Evolutionary conservation across 2,888 invertebrate species (phyloP), one percentile per base, ranked within the genome.

Genomic region (Acrobasis consociella): DNA sequence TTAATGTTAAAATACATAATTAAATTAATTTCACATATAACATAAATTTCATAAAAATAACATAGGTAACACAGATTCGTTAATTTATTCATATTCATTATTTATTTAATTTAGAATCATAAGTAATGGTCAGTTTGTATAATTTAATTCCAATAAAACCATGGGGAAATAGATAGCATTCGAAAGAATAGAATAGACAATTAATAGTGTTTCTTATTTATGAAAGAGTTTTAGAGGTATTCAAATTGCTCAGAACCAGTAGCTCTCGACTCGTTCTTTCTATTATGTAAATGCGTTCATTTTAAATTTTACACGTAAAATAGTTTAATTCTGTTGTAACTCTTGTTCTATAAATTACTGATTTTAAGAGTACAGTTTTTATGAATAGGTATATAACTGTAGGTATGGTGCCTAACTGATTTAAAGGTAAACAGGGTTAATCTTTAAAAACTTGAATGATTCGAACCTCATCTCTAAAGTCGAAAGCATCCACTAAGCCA

Each of bases 401-500:
- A n/a, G n/a, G 39, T 39, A 9, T 22, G 22, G 22, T 22, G 3
- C 1, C 22, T 31, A 8, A n/a, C 1, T 0, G 31, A 31, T 31
- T 31, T 31, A 31, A 2, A 31, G 31, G 0, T 3, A 31, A 31
- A 31, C 31, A 31, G 31, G 31, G 31, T 31, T 2, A 31, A 31
- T 31, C 7, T 31, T 5, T 31, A 31, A 9, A 55, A 55, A 37
- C 5, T n/a, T 15, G 15, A 38, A 15, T 8, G 8, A 49, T 37
- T 16, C 60, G 13, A 63, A 96, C 94, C 80, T 95, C 95, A 81
- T 97, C 97, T 51, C 95, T 93, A 61, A 96, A 94, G 80, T 98
- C 98, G 78, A 98, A 99, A 11, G 97, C 95, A 83, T 99, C 99
- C 0, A 98, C 98, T 39, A 99, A 91, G 0, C 96, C 96, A 0